phyloP scores from a whole-genome alignment of 1,140 invertebrate species.

The Venustaconcha ellipsiformis region DNA sequence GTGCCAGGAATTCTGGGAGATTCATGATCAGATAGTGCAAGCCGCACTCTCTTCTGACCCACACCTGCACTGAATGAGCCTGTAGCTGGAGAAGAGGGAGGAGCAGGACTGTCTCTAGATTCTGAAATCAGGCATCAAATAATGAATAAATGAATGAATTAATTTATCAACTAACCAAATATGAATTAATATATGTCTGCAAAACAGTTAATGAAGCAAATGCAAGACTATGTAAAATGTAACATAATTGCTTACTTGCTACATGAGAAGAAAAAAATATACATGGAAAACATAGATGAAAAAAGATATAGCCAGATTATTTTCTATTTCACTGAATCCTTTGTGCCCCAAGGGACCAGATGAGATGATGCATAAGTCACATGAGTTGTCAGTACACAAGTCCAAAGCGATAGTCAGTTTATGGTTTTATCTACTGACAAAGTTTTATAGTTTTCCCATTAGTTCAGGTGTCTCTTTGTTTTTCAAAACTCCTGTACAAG shows the following conservation, averaged over 20 bases:
- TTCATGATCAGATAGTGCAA: slow-evolving; percentile 33
- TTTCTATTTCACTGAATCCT: too few species aligned
- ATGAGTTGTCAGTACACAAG: too few species aligned
- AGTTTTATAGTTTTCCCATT: too few species aligned
- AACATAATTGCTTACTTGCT: background rate
- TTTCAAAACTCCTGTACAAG: too few species aligned
- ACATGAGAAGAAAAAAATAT: background rate
- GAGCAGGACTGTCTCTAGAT: slow-evolving; percentile 18
- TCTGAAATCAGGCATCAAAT: slow-evolving; percentile 7
- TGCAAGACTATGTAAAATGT: background rate
- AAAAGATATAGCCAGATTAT: too few species aligned
- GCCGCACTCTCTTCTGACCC: slow-evolving; percentile 34
- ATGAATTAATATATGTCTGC: background rate
- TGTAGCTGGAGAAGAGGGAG: slow-evolving; percentile 36
- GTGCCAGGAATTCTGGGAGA: slow-evolving; percentile 29
- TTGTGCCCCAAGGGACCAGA: too few species aligned
- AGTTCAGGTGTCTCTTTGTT: too few species aligned
- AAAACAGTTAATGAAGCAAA: background rate
- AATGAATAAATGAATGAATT: background rate
- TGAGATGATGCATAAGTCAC: too few species aligned
- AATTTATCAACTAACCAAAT: background rate
- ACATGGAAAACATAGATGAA: too few species aligned
- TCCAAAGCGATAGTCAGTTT: too few species aligned
- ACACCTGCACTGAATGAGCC: slow-evolving; percentile 19
- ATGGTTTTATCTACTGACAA: too few species aligned